These are phyloP conservation scores for Rhadina sibilatrix DNA, from an alignment of 2,113 vertebrate species.

Conservation along the genomic window DNA sequence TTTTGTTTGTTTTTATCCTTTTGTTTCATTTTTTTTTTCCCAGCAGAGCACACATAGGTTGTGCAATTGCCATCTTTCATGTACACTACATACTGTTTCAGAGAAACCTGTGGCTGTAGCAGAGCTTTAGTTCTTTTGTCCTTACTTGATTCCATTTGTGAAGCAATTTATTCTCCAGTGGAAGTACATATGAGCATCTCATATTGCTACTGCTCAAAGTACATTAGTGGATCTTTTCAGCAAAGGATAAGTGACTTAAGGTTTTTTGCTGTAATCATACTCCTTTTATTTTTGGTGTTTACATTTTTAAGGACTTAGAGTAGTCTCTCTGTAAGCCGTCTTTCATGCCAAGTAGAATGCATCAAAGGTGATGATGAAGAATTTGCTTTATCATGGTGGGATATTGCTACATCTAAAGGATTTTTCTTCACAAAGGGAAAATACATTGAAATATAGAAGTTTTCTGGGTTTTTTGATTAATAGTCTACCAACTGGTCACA, in stretches of 20 bases:
- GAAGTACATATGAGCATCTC: background rate
- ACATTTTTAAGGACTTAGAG: background rate
- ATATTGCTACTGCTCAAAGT: background rate
- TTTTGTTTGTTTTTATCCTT: background rate
- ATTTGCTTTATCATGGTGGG: background rate
- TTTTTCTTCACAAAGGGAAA: background rate
- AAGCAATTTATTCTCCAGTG: background rate
- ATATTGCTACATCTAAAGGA: background rate
- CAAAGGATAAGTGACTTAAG: background rate
- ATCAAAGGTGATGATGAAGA: background rate
- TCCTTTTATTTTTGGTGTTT: background rate
- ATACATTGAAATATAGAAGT: background rate
- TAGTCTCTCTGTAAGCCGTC: background rate
- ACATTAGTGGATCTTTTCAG: background rate
- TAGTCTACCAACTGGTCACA: background rate
- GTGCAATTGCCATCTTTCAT: background rate
- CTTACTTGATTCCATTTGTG: background rate
- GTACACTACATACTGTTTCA: background rate
- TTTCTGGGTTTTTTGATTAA: background rate
- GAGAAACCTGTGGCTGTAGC: background rate
- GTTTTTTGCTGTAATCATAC: background rate
- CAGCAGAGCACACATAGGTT: rapidly evolving
- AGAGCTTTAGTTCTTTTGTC: background rate
- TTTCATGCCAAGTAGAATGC: background rate
- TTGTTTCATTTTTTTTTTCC: background rate